Evolutionary conservation across 2,113 vertebrate species (phyloP), one percentile per base, ranked within the genome.

Genomic region (Bujurquina vittata): DNA sequence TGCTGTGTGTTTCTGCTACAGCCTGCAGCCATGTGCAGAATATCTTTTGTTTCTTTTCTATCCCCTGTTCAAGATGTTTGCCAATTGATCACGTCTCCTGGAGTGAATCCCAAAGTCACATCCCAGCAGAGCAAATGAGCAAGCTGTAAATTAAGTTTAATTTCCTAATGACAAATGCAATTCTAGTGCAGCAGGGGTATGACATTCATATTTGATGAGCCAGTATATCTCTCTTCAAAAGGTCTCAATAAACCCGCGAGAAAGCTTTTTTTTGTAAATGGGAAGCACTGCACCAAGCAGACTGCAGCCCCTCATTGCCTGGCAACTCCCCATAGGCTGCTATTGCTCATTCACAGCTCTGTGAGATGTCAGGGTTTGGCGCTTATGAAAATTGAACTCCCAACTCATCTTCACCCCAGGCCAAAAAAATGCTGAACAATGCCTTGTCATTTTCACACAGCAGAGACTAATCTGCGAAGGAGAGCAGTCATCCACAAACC

Each of bases 81-180:
- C 77, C 84, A 63, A 77, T 80, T 73, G 85, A 92, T 90, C 67
- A 17, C 31, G 58, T 89, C 59, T 85, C 83, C 78, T 76, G 59
- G 81, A 90, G 87, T 54, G 3, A 87, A 87, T 89, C 62, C 85
- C 63, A 79, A 60, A 84, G 86, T 86, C 84, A 81, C 88, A 86
- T 85, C 84, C 78, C 87, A 57, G 76, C 60, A 18, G 54, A 63
- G 73, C 83, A 90, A 83, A 88, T 75, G 54, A 84, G 75, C 52
- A 57, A 23, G 59, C 79, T 67, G 73, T 79, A 87, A 90, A 92
- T 88, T 79, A 83, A 79, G 63, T 84, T 84, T 67, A 86, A 91
- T 89, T 90, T 91, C 79, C 84, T 85, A 88, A 92, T 91, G 84
- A 93, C 83, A 90, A 91, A 92, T 82, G 77, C 87, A 87, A 86